Evolutionary conservation across 2,113 vertebrate species (phyloP).

Genomic region (Todiramphus saurophagus): DNA sequence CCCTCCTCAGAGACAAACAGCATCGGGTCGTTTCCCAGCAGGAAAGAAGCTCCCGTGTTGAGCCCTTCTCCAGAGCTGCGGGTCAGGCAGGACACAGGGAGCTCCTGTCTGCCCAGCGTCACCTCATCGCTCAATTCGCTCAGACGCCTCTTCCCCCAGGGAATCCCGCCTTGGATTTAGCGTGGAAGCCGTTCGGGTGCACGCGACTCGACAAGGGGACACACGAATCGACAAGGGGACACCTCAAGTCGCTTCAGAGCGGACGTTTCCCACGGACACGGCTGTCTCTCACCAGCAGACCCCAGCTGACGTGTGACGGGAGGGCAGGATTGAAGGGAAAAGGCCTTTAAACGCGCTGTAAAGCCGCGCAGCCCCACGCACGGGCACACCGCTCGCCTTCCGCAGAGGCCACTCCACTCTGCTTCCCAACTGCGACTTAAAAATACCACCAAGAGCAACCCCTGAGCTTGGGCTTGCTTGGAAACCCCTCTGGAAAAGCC

Average conservation of each 20-base stretch:
- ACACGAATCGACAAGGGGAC: not conserved
- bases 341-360: not conserved
- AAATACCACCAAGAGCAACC: not conserved
- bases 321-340: not conserved
- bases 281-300: not conserved
- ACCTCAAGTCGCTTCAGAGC: not conserved
- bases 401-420: rapidly evolving
- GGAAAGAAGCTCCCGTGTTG: not conserved
- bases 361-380: rapidly evolving
- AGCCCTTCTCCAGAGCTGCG: not conserved
- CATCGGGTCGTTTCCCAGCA: not conserved
- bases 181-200: rapidly evolving
- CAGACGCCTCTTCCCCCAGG: not conserved
- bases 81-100: not conserved
- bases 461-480: not conserved
- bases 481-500: not conserved
- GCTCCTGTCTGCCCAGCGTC: not conserved
- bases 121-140: not conserved
- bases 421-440: not conserved
- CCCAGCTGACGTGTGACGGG: not conserved
- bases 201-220: not conserved
- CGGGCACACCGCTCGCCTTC: not conserved
- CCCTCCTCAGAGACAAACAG: not conserved
- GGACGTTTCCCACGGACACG: rapidly evolving
- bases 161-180: not conserved